These are phyloP conservation scores for Brenthis ino DNA, from an alignment of 2,888 invertebrate genomes.

Conservation along the genomic window DNA sequence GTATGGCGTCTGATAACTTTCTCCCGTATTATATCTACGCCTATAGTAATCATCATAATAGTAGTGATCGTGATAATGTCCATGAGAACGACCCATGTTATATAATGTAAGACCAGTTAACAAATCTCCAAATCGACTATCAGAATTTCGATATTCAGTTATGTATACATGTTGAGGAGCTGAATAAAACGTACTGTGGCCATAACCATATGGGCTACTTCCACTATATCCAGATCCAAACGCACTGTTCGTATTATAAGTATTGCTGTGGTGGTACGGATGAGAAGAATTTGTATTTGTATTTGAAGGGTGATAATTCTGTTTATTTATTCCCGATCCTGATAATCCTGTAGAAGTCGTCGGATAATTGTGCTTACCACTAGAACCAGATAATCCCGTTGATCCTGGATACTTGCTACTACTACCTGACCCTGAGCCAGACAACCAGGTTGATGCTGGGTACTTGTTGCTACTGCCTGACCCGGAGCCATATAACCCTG, in stretches of 20 bases:
- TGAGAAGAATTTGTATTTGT: constrained; percentile 18
- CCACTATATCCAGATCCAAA: constrained; percentile 33
- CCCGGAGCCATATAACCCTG: constrained; percentile 30
- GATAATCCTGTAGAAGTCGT: not conserved
- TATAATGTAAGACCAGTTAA: constrained; percentile 70
- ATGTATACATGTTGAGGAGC: constrained; percentile 69
- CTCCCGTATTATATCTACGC: constrained; percentile 49
- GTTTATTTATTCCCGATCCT: not conserved
- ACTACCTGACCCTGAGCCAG: constrained; percentile 37
- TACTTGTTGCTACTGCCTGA: constrained; percentile 20
- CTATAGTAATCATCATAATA: constrained; percentile 72
- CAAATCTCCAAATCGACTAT: constrained; percentile 66
- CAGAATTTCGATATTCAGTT: constrained; percentile 65
- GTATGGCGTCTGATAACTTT: constrained; percentile 40
- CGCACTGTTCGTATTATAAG: constrained; percentile 41
- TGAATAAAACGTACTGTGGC: constrained; percentile 31
- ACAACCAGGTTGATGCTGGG: constrained; percentile 37
- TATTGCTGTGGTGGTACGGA: constrained; percentile 33
- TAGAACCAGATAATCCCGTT: constrained; percentile 41
- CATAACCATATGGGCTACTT: constrained; percentile 33
- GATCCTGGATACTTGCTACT: constrained; percentile 42
- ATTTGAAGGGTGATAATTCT: constrained; percentile 17
- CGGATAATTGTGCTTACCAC: constrained; percentile 24
- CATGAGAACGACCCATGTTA: constrained; percentile 69
- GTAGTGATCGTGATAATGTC: constrained; percentile 61